Evolutionary conservation across 2,797 vertebrate species (phyloP).

Genomic region (Molossus molossus): DNA sequence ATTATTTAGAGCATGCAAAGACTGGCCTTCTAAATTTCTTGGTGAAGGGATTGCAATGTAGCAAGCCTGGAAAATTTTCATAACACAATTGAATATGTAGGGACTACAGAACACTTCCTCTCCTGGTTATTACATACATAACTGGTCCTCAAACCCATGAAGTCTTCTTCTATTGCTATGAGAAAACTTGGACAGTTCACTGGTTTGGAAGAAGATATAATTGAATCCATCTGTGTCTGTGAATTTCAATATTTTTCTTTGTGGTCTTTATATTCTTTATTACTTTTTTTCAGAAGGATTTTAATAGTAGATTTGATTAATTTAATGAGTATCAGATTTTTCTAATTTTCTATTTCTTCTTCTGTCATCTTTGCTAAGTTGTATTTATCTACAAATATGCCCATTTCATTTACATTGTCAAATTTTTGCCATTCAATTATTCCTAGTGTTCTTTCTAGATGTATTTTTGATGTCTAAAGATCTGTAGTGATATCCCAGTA

Average conservation of each 20-base stretch:
- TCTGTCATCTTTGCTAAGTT: not conserved
- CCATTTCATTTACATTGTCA: not conserved
- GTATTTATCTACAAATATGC: not conserved
- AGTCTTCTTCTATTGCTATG: not conserved
- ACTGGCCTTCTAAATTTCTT: not conserved
- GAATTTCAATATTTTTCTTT: not conserved
- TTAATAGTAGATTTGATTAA: not conserved
- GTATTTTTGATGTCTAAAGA: slow-evolving; percentile 3
- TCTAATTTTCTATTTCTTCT: not conserved
- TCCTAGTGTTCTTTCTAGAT: not conserved
- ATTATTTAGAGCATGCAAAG: not conserved
- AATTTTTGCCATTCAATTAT: not conserved
- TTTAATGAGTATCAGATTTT: not conserved
- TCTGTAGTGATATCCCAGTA: not conserved
- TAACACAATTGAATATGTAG: not conserved
- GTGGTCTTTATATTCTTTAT: not conserved
- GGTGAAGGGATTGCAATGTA: not conserved
- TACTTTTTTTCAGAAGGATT: not conserved
- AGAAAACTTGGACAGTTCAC: not conserved
- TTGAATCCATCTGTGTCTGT: not conserved
- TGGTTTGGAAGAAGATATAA: not conserved
- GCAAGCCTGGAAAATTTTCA: not conserved
- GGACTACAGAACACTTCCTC: not conserved
- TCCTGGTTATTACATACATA: not conserved
- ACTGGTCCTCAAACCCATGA: slow-evolving; percentile 31